phyloP scores from a whole-genome alignment of 2,797 vertebrate genomes.

The Dicrostonyx torquatus region DNA sequence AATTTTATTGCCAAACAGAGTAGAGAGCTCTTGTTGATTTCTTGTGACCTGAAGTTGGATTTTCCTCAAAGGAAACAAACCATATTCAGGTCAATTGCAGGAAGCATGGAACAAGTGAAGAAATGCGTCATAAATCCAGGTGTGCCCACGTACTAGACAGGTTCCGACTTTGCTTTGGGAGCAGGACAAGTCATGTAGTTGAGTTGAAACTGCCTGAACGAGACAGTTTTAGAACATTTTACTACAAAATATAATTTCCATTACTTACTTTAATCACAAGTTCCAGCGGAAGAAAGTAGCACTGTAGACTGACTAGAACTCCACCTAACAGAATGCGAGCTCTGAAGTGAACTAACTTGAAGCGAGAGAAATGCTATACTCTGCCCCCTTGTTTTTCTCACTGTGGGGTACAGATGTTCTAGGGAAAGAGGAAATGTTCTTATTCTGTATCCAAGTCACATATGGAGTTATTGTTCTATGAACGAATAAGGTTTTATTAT shows the following conservation, averaged over 20 bases:
- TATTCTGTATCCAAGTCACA: slow-evolving; percentile 18
- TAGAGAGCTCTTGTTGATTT: slow-evolving; percentile 67
- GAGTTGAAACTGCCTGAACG: slow-evolving; percentile 19
- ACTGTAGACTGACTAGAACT: not conserved
- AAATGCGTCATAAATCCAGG: slow-evolving; percentile 68
- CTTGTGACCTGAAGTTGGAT: slow-evolving; percentile 48
- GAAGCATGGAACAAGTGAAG: slow-evolving; percentile 49
- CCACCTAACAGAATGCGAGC: not conserved
- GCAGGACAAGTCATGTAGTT: slow-evolving; percentile 47
- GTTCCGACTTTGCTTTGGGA: slow-evolving; percentile 52
- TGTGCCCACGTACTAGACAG: not conserved
- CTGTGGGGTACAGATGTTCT: not conserved
- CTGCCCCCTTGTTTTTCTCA: not conserved
- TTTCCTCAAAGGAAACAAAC: slow-evolving; percentile 69
- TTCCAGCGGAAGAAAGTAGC: not conserved
- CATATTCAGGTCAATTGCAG: slow-evolving; percentile 19
- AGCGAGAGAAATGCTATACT: not conserved
- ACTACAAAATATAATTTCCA: slow-evolving; percentile 15
- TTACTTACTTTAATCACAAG: slow-evolving; percentile 4
- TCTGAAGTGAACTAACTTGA: not conserved
- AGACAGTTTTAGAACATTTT: slow-evolving; percentile 34
- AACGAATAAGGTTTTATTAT: not conserved
- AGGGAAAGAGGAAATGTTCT: not conserved
- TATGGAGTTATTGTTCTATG: not conserved
- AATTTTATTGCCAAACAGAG: slow-evolving; percentile 56